Conservation (phyloP, 2,113 vertebrate species). For the Crotalus horridus region DNA sequence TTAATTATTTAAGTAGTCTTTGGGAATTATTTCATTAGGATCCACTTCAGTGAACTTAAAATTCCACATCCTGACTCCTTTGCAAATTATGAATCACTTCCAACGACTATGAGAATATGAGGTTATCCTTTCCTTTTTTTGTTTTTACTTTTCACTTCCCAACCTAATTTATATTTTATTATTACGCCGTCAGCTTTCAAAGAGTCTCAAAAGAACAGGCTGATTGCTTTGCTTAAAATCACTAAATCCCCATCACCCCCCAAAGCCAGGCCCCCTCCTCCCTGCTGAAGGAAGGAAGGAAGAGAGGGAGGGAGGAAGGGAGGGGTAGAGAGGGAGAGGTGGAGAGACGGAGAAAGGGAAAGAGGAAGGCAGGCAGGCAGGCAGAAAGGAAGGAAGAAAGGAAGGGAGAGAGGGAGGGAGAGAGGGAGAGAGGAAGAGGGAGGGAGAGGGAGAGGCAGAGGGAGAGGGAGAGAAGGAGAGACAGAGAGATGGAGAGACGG, state of each 20-base stretch:
- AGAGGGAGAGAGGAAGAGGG: no score
- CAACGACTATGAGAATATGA: conserved; percentile 16
- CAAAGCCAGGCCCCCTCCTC: no score
- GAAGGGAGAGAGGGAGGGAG: no score
- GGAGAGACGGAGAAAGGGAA: no score
- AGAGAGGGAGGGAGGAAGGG: no score
- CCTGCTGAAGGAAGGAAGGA: no score
- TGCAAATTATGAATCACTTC: conserved; percentile 34
- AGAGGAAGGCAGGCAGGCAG: no score
- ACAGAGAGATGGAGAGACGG: no score
- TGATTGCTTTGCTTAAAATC: background rate
- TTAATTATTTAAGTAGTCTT: conserved; percentile 50
- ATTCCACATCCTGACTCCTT: conserved; percentile 10
- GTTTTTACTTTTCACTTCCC: background rate
- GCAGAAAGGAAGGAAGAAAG: no score
- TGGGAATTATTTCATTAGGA: conserved; percentile 22
- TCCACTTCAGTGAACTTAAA: conserved; percentile 27
- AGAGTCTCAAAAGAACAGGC: background rate
- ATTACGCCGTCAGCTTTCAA: background rate
- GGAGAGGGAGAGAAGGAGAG: no score
- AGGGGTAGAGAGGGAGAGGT: no score
- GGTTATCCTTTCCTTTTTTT: background rate
- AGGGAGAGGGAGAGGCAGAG: no score
- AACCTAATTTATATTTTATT: background rate
- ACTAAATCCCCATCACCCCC: background rate